Percentiles rank a stretch among this genome's conserved stretches.
These are phyloP conservation scores for Eristalis tenax DNA, from an alignment of 2,888 invertebrate genomes.

Conservation along the genomic window DNA sequence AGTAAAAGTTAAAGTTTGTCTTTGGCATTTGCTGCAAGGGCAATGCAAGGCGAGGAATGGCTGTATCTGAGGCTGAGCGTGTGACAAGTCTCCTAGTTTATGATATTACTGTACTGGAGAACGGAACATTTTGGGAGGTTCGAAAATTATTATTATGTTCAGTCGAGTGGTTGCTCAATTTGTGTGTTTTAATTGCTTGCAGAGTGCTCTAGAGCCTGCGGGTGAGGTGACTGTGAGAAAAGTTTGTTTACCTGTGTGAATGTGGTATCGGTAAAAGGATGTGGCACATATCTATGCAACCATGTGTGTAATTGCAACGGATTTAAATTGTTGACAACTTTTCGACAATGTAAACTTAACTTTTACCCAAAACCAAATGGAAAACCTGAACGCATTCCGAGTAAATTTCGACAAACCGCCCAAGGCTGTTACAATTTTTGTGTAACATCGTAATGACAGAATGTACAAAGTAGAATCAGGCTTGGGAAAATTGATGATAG, in stretches of 20 bases:
- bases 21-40: constrained; percentile 45
- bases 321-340: constrained; percentile 59
- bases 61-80: neutral
- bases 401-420: constrained; percentile 29
- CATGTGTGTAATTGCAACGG: constrained; percentile 61
- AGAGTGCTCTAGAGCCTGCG: constrained; percentile 51
- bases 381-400: neutral
- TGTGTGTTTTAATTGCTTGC: constrained; percentile 68
- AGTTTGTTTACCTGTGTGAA: constrained; percentile 55
- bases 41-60: neutral
- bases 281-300: neutral
- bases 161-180: constrained; percentile 69
- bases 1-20: constrained; percentile 70
- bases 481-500: too few species aligned
- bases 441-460: neutral
- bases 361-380: neutral
- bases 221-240: constrained; percentile 10
- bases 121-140: constrained; percentile 31
- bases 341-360: constrained; percentile 45
- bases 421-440: constrained; percentile 20
- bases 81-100: constrained; percentile 56
- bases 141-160: constrained; percentile 65
- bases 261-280: neutral
- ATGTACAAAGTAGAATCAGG: neutral
- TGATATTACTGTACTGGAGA: constrained; percentile 60